phyloP scores from a whole-genome alignment of 2,888 invertebrate genomes.

The Margaritifera margaritifera region DNA sequence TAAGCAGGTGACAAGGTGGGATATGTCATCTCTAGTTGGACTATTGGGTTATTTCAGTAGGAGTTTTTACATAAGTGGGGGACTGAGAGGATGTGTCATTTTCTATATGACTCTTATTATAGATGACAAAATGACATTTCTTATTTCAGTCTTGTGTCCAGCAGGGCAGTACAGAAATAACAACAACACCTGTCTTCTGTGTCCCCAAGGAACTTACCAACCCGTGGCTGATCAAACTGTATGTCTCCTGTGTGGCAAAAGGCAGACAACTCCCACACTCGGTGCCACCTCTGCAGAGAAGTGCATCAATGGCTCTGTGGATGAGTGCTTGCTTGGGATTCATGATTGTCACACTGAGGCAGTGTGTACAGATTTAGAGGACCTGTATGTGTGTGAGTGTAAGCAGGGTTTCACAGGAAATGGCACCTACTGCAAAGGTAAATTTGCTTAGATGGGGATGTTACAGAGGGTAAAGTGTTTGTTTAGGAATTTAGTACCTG shows the following conservation, averaged over 20 bases:
- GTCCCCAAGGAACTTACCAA: conserved; percentile 56
- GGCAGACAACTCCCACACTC: conserved; percentile 41
- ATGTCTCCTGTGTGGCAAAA: conserved; percentile 51
- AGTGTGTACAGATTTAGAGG: conserved; percentile 39
- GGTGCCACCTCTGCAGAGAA: conserved; percentile 35
- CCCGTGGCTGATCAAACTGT: conserved; percentile 30
- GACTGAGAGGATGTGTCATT: neutral
- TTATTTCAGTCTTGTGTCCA: conserved; percentile 50
- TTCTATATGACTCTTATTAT: too few relatives aligned
- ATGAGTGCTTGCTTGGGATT: conserved; percentile 47
- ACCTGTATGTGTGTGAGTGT: conserved; percentile 51
- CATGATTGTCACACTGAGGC: conserved; percentile 46
- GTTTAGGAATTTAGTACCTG: too few relatives aligned
- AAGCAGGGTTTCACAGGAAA: conserved; percentile 45
- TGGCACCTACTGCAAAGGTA: conserved; percentile 46
- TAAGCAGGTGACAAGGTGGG: too few relatives aligned
- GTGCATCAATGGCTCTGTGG: conserved; percentile 45
- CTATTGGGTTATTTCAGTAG: neutral
- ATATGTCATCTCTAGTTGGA: too few relatives aligned
- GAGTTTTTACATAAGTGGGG: neutral
- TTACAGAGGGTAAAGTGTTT: too few relatives aligned
- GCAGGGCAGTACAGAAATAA: conserved; percentile 36
- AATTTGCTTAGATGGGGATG: too few relatives aligned
- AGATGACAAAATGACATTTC: conserved; percentile 7
- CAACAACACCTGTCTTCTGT: conserved; percentile 46